Evolutionary conservation across 2,797 vertebrate genomes (phyloP), one percentile per base, ranked within the genome.

Genomic region (Melopsittacus undulatus): DNA sequence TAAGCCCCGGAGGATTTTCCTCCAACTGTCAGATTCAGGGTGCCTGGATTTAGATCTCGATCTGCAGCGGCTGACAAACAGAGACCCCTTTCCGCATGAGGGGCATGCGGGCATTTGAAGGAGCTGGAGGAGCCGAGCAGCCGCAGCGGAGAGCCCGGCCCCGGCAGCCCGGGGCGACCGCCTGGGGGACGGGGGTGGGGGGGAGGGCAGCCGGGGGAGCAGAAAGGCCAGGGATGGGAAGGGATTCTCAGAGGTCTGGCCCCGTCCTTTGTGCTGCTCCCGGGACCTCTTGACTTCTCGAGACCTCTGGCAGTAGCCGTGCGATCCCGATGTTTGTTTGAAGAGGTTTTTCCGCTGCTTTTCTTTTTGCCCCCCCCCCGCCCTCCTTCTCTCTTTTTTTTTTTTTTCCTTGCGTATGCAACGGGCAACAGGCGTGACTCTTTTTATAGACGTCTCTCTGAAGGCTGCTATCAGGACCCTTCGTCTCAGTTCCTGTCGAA

Each of bases 241-340:
- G 67, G 70, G 91, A 67, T 49, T 69, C 42, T n/a, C 82, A 75
- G 84, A 24, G 3, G 73, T 82, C 78, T 94, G 83, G 86, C 95
- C 87, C 63, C 59, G 62, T 94, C 92, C 89, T 91, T 92, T 93
- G 84, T 57, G 81, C 67, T 78, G 51, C 78, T 96, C 92, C 77
- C 46, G 59, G 92, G 95, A 96, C 94, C 96, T 96, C 89, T 54
- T 80, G 91, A 88, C 96, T 96, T 87, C 83, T 90, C 74, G 23
- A 83, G 94, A 96, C 93, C 94, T 92, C 90, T 97, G 97, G 96
- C 95, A 93, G 90, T 94, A 97, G 96, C 95, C 93, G 68, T 95
- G 91, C 87, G 90, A 94, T 94, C 92, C 74, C 40, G 43, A 81
- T 97, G 97, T 98, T 98, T 98, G 96, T 98, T 98, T 98, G 96